Evolutionary conservation across 2,113 vertebrate genomes (phyloP).

Genomic region (Solenodon paradoxus): DNA sequence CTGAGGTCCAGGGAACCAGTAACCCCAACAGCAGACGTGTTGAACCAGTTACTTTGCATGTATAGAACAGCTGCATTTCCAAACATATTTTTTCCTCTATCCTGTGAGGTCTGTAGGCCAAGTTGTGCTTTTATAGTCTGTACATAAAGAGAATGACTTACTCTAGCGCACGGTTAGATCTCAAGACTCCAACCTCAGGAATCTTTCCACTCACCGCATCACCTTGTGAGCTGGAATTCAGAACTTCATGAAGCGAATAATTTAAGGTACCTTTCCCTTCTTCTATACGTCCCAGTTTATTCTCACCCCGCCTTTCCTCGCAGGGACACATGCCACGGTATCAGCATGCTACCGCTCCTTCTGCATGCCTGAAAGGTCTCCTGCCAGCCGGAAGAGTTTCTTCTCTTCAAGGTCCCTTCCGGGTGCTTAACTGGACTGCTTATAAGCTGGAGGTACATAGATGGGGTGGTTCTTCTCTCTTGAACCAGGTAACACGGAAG

Average conservation of each 20-base stretch:
- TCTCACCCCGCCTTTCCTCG: neutral
- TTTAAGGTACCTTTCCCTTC: neutral
- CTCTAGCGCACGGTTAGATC: neutral
- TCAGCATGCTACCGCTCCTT: neutral
- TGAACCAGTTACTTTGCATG: neutral
- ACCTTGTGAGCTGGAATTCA: neutral
- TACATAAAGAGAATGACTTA: neutral
- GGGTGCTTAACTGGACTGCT: neutral
- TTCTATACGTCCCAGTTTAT: neutral
- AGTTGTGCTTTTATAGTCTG: neutral
- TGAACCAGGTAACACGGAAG: conserved; percentile 1
- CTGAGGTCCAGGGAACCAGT: neutral
- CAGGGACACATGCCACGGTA: neutral
- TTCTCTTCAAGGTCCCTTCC: conserved; percentile 3
- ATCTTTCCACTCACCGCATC: neutral
- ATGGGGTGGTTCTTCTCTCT: conserved; percentile 55
- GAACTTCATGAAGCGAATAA: neutral
- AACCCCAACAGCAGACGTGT: neutral
- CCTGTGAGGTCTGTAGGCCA: neutral
- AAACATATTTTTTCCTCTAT: neutral
- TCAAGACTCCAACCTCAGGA: neutral
- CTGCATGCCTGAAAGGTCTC: conserved; percentile 63
- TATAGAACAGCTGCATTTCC: neutral
- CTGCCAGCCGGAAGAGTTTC: conserved; percentile 50
- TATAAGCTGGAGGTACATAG: conserved; percentile 52